phyloP scores from a whole-genome alignment of 2,888 invertebrate genomes.

The Meteorus cinctellus region DNA sequence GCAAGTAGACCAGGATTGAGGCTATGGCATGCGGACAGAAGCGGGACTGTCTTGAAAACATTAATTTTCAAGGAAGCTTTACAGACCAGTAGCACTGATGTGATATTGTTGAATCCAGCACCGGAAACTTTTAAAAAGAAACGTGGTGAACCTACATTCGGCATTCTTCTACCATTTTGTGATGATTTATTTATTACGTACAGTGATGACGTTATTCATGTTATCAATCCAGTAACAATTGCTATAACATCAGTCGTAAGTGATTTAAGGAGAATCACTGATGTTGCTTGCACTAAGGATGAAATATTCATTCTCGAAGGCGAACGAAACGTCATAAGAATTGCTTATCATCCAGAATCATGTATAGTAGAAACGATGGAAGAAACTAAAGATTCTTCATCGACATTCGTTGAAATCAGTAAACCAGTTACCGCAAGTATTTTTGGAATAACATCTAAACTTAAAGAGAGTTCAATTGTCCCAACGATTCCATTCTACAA shows the following conservation, averaged over 20 bases:
- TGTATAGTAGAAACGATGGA: conserved; percentile 44
- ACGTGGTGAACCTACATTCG: conserved; percentile 78
- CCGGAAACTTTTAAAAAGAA: conserved; percentile 71
- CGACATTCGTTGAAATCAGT: conserved; percentile 65
- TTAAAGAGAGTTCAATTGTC: conserved; percentile 70
- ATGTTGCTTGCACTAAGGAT: conserved; percentile 79
- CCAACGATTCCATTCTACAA: conserved; percentile 70
- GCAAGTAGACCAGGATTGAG: conserved; percentile 89
- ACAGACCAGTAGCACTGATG: conserved; percentile 75
- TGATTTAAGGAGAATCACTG: conserved; percentile 66
- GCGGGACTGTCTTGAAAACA: conserved; percentile 88
- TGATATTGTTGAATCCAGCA: conserved; percentile 83
- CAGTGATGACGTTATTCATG: conserved; percentile 81
- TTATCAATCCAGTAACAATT: conserved; percentile 81
- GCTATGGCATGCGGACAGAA: conserved; percentile 86
- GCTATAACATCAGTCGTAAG: conserved; percentile 66
- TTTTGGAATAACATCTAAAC: conserved; percentile 69
- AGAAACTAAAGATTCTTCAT: conserved; percentile 52
- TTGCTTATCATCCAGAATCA: conserved; percentile 83
- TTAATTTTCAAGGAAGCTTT: conserved; percentile 82
- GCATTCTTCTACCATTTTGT: conserved; percentile 79
- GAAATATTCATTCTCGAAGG: conserved; percentile 91
- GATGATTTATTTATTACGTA: conserved; percentile 85
- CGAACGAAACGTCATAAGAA: conserved; percentile 84
- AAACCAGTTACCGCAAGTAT: conserved; percentile 68